phyloP scores from a whole-genome alignment of 2,888 invertebrate species.

The Nysson spinosus region DNA sequence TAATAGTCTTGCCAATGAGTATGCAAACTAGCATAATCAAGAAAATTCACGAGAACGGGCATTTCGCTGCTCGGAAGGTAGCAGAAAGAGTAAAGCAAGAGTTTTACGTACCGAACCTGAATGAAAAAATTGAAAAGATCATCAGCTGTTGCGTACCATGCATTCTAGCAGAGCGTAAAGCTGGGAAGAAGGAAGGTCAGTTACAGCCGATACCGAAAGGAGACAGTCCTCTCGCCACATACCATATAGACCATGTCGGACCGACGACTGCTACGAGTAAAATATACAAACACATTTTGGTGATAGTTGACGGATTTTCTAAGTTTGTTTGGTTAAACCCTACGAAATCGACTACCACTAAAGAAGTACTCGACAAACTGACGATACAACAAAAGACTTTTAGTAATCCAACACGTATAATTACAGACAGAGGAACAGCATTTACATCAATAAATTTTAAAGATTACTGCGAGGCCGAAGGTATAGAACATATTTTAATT shows the following conservation, averaged over 20 bases:
- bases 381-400: slow-evolving; percentile 8
- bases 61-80: neutral
- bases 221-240: neutral
- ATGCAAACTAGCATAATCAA: neutral
- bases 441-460: slow-evolving; percentile 28
- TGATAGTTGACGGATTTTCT: neutral
- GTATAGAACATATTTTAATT: slow-evolving; percentile 22
- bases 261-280: neutral
- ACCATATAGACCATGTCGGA: slow-evolving; percentile 6
- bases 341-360: neutral
- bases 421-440: slow-evolving; percentile 32
- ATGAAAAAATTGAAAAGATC: neutral
- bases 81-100: neutral
- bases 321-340: slow-evolving; percentile 22
- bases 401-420: slow-evolving; percentile 32
- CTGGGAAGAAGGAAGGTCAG: neutral
- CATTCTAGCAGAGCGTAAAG: neutral
- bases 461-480: slow-evolving; percentile 18
- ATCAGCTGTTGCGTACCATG: slow-evolving; percentile 3
- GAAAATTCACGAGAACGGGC: neutral
- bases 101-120: slow-evolving; percentile 6
- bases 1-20: neutral
- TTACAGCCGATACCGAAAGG: slow-evolving; percentile 1
- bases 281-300: neutral
- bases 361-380: slow-evolving; percentile 15